phyloP scores from a whole-genome alignment of 92 coral and sea anemone species.

The Virgularia gustaviana region DNA sequence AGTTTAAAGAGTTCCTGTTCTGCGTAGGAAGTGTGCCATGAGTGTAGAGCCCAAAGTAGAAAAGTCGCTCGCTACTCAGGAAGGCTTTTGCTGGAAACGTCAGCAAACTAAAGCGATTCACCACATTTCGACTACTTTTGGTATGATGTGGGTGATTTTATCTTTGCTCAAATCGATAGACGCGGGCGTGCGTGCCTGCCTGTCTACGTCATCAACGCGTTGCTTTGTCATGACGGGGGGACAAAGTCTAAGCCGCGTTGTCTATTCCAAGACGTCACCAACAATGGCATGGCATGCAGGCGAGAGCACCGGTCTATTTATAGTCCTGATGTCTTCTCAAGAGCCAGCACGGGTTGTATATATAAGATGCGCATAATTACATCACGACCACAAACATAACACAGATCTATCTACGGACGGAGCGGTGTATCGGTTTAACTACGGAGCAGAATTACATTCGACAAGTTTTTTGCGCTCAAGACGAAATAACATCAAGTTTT shows the following conservation, averaged over 20 bases:
- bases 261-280: constrained; percentile 27
- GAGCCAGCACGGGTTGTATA: background rate
- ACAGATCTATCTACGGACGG: background rate
- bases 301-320: background rate
- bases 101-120: no score
- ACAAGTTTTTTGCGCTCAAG: background rate
- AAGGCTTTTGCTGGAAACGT: no score
- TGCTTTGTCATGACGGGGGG: background rate
- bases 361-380: constrained; percentile 43
- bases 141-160: background rate
- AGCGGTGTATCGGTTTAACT: background rate
- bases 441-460: no score
- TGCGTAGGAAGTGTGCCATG: no score
- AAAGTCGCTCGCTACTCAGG: no score
- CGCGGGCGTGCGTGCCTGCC: background rate
- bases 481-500: background rate
- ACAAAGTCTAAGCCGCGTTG: background rate
- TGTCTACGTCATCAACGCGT: background rate
- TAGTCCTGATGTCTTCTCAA: constrained; percentile 20
- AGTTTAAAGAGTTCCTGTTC: no score
- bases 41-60: no score
- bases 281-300: no score
- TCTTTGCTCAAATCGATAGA: background rate
- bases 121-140: no score
- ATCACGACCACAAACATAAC: constrained; percentile 16